These are phyloP conservation scores for Paralichthys olivaceus DNA, from an alignment of 2,113 vertebrate genomes.

Conservation along the genomic window DNA sequence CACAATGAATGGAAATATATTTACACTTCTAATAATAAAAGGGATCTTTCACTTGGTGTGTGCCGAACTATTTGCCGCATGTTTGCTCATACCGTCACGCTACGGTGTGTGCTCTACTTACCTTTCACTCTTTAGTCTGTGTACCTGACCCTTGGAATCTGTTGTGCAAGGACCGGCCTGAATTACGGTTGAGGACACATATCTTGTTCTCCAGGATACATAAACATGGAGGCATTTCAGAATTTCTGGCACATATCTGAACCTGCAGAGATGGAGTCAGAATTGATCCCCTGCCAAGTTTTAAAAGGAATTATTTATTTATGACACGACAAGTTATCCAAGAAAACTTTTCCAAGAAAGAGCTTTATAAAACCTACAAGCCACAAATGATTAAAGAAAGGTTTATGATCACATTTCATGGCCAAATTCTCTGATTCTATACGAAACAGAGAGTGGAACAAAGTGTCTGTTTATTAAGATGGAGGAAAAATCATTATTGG, in stretches of 20 bases:
- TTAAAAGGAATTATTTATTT: conserved; percentile 40
- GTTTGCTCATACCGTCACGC: too few species aligned
- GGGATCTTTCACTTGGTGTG: too few species aligned
- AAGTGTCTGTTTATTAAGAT: conserved; percentile 38
- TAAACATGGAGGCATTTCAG: conserved; percentile 30
- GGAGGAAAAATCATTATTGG: conserved; percentile 6
- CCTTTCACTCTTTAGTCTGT: too few species aligned
- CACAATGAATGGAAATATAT: too few species aligned
- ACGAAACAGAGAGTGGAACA: conserved; percentile 4
- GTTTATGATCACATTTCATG: not conserved
- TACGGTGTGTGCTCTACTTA: too few species aligned
- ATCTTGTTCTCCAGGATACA: conserved; percentile 6
- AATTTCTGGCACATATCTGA: conserved; percentile 13
- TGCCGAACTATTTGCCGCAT: too few species aligned
- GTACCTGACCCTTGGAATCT: not conserved
- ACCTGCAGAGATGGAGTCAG: conserved; percentile 23
- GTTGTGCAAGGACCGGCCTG: not conserved
- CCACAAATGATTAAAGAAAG: not conserved
- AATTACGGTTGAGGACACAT: conserved; percentile 1
- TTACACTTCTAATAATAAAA: too few species aligned
- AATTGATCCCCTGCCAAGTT: conserved; percentile 12
- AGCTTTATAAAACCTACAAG: conserved; percentile 9
- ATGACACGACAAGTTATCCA: conserved; percentile 20
- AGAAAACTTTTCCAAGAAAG: conserved; percentile 28
- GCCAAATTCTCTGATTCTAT: conserved; percentile 26